Base-by-base conservation (phyloP, 2,888 invertebrate species). In the Thymelicus sylvestris region DNA sequence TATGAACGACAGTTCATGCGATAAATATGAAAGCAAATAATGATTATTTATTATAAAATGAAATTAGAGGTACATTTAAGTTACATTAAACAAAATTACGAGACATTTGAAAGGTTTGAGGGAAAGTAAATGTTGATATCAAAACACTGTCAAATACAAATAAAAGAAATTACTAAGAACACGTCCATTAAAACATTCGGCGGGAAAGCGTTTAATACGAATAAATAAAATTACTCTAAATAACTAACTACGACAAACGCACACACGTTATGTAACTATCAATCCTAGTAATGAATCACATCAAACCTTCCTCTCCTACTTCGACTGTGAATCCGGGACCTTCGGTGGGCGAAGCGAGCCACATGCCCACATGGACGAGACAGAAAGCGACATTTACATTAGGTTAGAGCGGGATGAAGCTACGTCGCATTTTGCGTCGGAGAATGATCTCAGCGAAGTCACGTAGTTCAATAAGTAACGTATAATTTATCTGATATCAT, bases 251-350 rank as follows among this genome's bases (percentile, higher is more conserved):
- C 68, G 47, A 12, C 57, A 39, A 78, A 84, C 78, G 81, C 79
- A 79, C 74, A 80, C 78, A 78, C 78, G 76, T 73, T 72, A 70
- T 63, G 71, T 68, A 76, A 73, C 31, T 31, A 31, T 81, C 76
- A 82, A 82, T 81, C 79, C 79, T 76, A 80, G 73, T 76, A 84
- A 78, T 74, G 83, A 86, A 81, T 77, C 75, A 77, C 77, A 78
- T 87, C 93, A 88, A 93, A 93, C 93, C 93, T 93, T 93, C 90
- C 93, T 90, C 91, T 89, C 84, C 92, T 92, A 93, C 85, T 86
- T 85, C 92, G 88, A 84, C 82, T 86, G 90, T 93, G 93, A 80
- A 91, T 91, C 87, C 93, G 81, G 85, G 92, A 91, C 86, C 93
- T 93, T 89, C 85, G 81, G 78, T 80, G 81, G 84, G 77, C 81